Conservation (phyloP, 2,797 vertebrate species). For the Notamacropus eugenii region DNA sequence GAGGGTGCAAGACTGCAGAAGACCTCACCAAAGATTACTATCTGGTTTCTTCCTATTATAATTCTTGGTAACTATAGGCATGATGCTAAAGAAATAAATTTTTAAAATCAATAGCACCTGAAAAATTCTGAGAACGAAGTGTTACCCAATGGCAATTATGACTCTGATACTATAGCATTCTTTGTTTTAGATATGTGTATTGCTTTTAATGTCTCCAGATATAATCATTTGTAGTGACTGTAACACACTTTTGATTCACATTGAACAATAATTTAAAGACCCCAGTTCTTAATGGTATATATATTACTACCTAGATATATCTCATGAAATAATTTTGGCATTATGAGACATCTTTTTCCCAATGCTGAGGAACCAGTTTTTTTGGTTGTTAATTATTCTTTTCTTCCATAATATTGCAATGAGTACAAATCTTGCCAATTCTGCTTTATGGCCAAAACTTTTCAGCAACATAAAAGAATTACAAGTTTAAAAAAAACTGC, state of each 20-base stretch:
- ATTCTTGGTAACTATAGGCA: background rate
- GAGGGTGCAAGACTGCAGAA: background rate
- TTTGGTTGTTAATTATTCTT: background rate
- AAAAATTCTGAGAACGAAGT: background rate
- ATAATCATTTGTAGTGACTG: background rate
- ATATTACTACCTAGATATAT: background rate
- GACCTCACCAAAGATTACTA: background rate
- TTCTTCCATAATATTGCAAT: background rate
- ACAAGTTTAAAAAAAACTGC: background rate
- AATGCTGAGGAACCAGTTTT: background rate
- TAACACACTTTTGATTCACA: background rate
- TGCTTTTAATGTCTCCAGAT: background rate
- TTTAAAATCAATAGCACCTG: background rate
- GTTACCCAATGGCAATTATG: background rate
- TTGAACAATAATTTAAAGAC: background rate
- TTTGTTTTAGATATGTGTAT: background rate
- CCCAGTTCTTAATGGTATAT: background rate
- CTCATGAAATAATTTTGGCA: background rate
- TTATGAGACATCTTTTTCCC: background rate
- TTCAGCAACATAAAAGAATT: conserved; percentile 17
- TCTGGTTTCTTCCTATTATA: background rate
- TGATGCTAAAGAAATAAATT: background rate
- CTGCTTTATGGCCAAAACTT: background rate
- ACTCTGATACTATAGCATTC: background rate
- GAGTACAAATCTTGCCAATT: background rate